Conservation (phyloP, 2,888 invertebrate species). For the Chymomyza procnemis region DNA sequence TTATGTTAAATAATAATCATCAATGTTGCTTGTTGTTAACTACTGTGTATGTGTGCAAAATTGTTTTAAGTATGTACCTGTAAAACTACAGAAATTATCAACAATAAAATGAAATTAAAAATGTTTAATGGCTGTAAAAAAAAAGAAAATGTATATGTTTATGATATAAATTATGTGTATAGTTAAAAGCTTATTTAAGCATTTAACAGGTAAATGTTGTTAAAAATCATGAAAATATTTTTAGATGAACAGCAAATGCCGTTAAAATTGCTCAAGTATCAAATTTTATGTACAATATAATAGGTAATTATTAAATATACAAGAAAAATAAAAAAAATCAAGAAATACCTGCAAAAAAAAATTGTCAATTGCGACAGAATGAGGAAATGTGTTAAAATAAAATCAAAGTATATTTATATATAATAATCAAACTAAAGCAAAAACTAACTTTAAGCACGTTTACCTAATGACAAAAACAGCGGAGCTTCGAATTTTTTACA, state of each 20-base stretch:
- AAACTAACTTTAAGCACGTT: conserved; percentile 20
- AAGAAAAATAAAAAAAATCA: no score
- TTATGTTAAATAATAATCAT: conserved; percentile 38
- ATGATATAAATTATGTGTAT: conserved; percentile 18
- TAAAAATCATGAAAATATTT: conserved; percentile 17
- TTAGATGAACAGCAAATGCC: conserved; percentile 15
- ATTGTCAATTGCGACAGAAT: conserved; percentile 55
- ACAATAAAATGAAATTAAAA: conserved; percentile 53
- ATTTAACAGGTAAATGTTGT: conserved; percentile 8
- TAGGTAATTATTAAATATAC: conserved; percentile 8
- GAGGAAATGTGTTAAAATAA: conserved; percentile 18
- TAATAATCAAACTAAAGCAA: conserved; percentile 20
- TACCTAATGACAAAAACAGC: conserved; percentile 32
- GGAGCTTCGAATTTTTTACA: conserved; percentile 63
- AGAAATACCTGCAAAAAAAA: conserved; percentile 33
- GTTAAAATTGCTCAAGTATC: conserved; percentile 1
- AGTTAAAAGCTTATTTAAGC: conserved; percentile 20
- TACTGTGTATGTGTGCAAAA: conserved; percentile 30
- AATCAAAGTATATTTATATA: background rate
- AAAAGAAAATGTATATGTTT: conserved; percentile 9
- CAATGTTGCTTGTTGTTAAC: conserved; percentile 61
- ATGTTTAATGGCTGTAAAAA: conserved; percentile 60
- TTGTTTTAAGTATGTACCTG: conserved; percentile 48
- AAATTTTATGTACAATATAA: conserved; percentile 22
- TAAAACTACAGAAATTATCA: conserved; percentile 40